Conservation (phyloP, 2,797 vertebrate species). For the Falco columbarius region DNA sequence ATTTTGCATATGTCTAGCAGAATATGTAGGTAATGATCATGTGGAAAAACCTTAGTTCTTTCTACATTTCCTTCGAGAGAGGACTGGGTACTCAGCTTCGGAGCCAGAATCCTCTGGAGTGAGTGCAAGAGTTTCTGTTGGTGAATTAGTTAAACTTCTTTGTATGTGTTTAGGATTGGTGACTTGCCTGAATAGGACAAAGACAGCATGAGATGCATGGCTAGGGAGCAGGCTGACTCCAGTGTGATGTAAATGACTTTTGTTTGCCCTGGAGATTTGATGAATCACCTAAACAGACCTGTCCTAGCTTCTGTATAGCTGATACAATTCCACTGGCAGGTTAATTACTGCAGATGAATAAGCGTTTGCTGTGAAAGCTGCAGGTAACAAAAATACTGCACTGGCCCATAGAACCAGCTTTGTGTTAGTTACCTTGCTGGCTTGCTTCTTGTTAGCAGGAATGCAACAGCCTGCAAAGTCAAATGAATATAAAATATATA, state of each 20-base stretch:
- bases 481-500: background rate
- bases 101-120: background rate
- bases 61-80: background rate
- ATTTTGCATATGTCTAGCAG: background rate
- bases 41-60: background rate
- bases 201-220: background rate
- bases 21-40: accelerated
- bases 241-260: background rate
- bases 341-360: conserved; percentile 10
- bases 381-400: background rate
- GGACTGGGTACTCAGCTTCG: background rate
- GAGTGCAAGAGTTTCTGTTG: background rate
- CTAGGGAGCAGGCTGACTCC: background rate
- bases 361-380: background rate
- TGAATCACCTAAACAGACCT: background rate
- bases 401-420: background rate
- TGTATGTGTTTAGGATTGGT: background rate
- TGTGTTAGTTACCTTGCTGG: background rate
- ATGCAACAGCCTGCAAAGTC: background rate
- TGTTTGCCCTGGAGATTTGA: conserved; percentile 36
- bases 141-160: background rate
- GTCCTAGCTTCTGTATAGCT: background rate
- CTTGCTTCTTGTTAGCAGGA: background rate
- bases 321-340: background rate
- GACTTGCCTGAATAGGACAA: no score